Base-by-base conservation (phyloP, 2,888 invertebrate genomes). In the Drosophila anomalata region DNA sequence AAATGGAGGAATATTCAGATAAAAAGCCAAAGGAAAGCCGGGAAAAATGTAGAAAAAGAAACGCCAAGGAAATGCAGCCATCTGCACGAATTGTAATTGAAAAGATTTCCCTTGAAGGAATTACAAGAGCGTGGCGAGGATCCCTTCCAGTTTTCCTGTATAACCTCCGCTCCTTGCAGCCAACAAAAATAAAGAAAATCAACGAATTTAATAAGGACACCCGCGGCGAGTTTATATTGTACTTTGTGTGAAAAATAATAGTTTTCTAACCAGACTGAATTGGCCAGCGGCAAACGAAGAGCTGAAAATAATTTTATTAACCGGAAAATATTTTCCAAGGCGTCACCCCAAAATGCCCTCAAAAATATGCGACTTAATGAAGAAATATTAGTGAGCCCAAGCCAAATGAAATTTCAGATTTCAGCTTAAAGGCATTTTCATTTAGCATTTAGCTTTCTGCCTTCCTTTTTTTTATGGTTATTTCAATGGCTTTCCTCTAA, bases 41-140 rank as follows among this genome's bases (percentile, higher is more conserved):
- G 7, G 5, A 29, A 50, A 44, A 44, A 71, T 54, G 24, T 31
- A 50, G 50, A 55, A 8, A 44, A 50, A 46, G 58, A 55, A 62
- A 61, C 46, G 73, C 70, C 66, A 77, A 78, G 82, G 82, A 82
- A 88, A 78, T 73, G 80, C 87, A 80, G 78, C 84, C 87, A 88
- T 87, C 87, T 88, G 87, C 87, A 87, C 77, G 86, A 88, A 87
- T 84, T 78, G 84, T 87, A 88, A 88, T 88, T 88, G 87, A 88
- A 88, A 88, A 88, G 87, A 88, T 87, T 88, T 88, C 81, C 86
- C 88, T 86, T 82, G 76, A 85, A 84, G 87, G 80, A 83, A 87
- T 88, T 74, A 77, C 85, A 76, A 57, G 75, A 75, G 78, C 71
- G 63, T 65, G 65, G 54, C 54, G 54, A 48, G 65, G 65, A 52